phyloP scores from a whole-genome alignment of 92 coral and sea anemone species.

The Umimayanthus kanabou region DNA sequence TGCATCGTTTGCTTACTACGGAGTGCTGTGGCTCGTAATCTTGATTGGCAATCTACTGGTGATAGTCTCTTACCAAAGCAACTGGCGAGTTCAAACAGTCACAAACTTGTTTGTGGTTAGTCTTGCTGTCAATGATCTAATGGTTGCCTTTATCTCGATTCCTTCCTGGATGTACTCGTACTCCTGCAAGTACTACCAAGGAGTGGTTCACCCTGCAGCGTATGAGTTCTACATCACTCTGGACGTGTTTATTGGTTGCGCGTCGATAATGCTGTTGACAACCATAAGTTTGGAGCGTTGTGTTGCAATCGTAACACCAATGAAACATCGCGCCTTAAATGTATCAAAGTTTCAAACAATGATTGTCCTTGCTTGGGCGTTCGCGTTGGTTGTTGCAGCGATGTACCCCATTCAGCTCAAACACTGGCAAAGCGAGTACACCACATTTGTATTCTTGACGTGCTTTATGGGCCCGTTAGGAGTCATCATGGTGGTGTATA shows the following conservation, averaged over 20 bases:
- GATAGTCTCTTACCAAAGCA: conserved; percentile 68
- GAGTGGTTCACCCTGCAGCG: conserved; percentile 47
- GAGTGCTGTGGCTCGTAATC: conserved; percentile 57
- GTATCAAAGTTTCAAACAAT: conserved; percentile 57
- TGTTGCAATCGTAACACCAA: conserved; percentile 81
- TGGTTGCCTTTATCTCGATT: conserved; percentile 81
- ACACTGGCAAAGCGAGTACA: conserved; percentile 78
- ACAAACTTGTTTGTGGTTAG: conserved; percentile 81
- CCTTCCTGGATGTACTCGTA: conserved; percentile 83
- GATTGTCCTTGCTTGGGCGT: conserved; percentile 74
- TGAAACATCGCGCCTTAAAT: conserved; percentile 75
- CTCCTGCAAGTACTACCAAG: conserved; percentile 48
- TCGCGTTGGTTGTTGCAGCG: conserved; percentile 70
- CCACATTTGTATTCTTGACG: conserved; percentile 53
- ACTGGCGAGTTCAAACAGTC: conserved; percentile 77
- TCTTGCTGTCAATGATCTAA: conserved; percentile 76
- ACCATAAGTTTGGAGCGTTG: conserved; percentile 91
- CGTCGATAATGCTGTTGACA: conserved; percentile 86
- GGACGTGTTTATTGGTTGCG: conserved; percentile 89
- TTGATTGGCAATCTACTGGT: conserved; percentile 76
- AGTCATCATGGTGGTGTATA: conserved; percentile 66
- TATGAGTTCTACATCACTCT: conserved; percentile 79
- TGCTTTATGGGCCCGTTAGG: conserved; percentile 75
- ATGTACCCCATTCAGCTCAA: conserved; percentile 75
- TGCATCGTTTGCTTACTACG: conserved; percentile 55